Evolutionary conservation across 2,888 invertebrate species (phyloP).

Genomic region (Chymomyza procnemis): DNA sequence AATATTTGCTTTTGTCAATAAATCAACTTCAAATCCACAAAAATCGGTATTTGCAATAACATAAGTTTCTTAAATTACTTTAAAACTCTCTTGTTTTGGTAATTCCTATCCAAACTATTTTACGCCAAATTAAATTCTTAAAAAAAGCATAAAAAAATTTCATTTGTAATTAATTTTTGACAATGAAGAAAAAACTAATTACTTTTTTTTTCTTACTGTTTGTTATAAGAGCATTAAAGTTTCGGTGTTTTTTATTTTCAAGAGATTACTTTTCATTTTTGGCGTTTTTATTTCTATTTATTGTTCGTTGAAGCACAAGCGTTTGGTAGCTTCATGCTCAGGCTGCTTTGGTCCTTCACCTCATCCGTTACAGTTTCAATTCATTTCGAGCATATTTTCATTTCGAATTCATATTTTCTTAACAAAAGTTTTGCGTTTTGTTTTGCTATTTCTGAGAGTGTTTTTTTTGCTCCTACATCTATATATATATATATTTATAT

Average conservation of each 20-base stretch:
- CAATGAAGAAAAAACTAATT: no score
- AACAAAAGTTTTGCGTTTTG: conserved; percentile 67
- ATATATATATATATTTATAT: no score
- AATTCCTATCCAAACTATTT: no score
- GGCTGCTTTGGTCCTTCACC: neutral
- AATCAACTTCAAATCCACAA: no score
- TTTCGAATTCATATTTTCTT: conserved; percentile 72
- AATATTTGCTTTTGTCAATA: no score
- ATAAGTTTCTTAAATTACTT: no score
- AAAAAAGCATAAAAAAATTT: no score
- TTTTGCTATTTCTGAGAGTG: conserved; percentile 40
- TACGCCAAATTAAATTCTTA: no score
- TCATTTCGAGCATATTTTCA: conserved; percentile 72
- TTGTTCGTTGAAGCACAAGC: conserved; percentile 63
- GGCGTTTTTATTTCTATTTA: conserved; percentile 29
- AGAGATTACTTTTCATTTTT: neutral
- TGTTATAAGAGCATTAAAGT: neutral
- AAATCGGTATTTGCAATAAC: no score
- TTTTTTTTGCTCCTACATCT: conserved; percentile 9
- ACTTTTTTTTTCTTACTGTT: conserved; percentile 26
- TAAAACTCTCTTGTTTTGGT: no score
- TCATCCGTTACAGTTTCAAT: conserved; percentile 63
- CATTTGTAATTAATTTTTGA: no score
- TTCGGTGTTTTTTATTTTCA: neutral
- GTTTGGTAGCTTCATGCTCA: conserved; percentile 37